These are phyloP conservation scores for Platyura marginata DNA, from an alignment of 1,140 invertebrate genomes.

Conservation along the genomic window DNA sequence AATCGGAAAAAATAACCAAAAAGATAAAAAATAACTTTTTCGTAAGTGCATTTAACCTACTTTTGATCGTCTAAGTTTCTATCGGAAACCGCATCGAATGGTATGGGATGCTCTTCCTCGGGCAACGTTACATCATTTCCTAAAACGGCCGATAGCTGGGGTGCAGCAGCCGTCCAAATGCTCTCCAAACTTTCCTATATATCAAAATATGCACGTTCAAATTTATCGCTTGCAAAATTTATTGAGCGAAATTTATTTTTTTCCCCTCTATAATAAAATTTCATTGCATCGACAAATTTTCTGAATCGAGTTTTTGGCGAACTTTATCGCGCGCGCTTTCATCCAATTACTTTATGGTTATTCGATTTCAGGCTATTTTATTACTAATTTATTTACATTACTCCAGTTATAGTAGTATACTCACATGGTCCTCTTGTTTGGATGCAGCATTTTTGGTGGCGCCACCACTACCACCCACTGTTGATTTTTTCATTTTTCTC, in stretches of 20 bases:
- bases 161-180: slow-evolving; percentile 51
- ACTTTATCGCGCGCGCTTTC: no score
- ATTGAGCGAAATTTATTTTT: no score
- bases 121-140: slow-evolving; percentile 32
- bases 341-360: no score
- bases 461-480: no score
- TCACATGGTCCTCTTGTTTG: neutral
- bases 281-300: no score
- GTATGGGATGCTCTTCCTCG: slow-evolving; percentile 37
- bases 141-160: slow-evolving; percentile 51
- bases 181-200: slow-evolving; percentile 30
- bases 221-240: no score
- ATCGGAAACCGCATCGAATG: slow-evolving; percentile 77
- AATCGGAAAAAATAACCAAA: slow-evolving; percentile 3
- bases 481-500: slow-evolving; percentile 28
- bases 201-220: no score
- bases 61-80: slow-evolving; percentile 74
- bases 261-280: no score
- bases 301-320: no score
- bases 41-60: slow-evolving; percentile 24
- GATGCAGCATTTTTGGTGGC: neutral
- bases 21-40: slow-evolving; percentile 3
- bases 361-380: no score
- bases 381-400: no score
- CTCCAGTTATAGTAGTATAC: no score